Conservation (phyloP, 2,113 vertebrate species). For the Bufo bufo region DNA sequence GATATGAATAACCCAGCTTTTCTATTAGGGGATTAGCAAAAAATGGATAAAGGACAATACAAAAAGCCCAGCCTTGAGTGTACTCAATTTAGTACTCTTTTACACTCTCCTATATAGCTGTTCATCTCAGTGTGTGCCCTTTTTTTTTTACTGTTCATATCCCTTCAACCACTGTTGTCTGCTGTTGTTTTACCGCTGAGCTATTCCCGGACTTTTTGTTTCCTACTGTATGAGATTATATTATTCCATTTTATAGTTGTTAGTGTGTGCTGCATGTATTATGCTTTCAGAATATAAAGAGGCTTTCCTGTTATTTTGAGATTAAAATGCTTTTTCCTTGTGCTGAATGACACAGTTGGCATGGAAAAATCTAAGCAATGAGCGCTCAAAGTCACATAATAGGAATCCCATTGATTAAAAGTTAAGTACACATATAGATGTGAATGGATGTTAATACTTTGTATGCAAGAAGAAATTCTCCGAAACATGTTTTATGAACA, state of each 20-base stretch:
- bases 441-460: neutral
- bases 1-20: conserved; percentile 32
- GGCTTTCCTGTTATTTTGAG: conserved; percentile 28
- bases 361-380: conserved; percentile 25
- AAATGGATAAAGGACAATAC: conserved; percentile 15
- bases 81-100: conserved; percentile 34
- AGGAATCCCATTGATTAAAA: conserved; percentile 8
- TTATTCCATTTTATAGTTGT: conserved; percentile 48
- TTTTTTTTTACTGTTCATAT: conserved; percentile 42
- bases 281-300: conserved; percentile 48
- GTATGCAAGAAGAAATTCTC: too few relatives aligned
- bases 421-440: conserved; percentile 4
- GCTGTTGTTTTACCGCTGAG: conserved; percentile 49
- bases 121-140: conserved; percentile 31
- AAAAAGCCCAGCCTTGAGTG: conserved; percentile 12
- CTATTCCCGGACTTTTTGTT: conserved; percentile 42
- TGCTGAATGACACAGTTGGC: conserved; percentile 51
- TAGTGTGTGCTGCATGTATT: conserved; percentile 33
- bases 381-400: conserved; percentile 4
- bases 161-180: conserved; percentile 41
- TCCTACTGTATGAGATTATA: conserved; percentile 27
- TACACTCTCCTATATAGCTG: neutral
- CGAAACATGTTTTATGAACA: neutral
- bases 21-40: conserved; percentile 29
- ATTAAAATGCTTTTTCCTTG: conserved; percentile 31